Evolutionary conservation across 2,113 vertebrate species (phyloP).

Genomic region (Caloenas nicobarica): DNA sequence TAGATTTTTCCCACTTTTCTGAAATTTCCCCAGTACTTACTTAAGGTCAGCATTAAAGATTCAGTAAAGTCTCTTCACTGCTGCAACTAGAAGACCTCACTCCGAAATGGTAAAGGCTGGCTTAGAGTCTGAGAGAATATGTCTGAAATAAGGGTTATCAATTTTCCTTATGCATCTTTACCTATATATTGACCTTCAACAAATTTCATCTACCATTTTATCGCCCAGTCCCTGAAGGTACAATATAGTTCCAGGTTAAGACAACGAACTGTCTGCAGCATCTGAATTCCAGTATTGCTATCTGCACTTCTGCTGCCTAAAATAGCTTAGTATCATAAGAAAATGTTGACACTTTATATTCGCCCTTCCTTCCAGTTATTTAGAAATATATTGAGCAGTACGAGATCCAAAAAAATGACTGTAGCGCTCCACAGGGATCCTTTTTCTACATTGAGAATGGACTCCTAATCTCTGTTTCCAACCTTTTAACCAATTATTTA

Average conservation of each 20-base stretch:
- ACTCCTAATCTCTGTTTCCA: neutral
- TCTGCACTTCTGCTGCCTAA: neutral
- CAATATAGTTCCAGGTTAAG: neutral
- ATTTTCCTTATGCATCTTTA: neutral
- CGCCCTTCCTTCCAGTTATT: neutral
- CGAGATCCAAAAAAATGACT: neutral
- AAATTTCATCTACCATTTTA: neutral
- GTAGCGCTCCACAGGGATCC: neutral
- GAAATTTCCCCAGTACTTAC: slow-evolving; percentile 15
- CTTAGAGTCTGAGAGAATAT: neutral
- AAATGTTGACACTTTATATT: slow-evolving; percentile 23
- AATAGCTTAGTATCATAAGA: slow-evolving; percentile 6
- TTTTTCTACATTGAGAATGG: neutral
- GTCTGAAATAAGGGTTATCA: neutral
- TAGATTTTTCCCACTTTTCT: neutral
- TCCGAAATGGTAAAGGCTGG: neutral
- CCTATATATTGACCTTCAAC: neutral
- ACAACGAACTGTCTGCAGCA: neutral
- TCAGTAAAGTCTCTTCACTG: neutral
- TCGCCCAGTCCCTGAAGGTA: neutral
- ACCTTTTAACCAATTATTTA: slow-evolving; percentile 32
- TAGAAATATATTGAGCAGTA: neutral
- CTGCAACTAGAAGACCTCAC: neutral
- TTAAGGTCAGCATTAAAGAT: slow-evolving; percentile 33
- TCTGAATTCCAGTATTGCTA: neutral